Percentiles rank a stretch among this genome's conserved stretches.
These are phyloP conservation scores for Drosophila helvetica DNA, from an alignment of 2,888 invertebrate genomes.

Conservation along the genomic window DNA sequence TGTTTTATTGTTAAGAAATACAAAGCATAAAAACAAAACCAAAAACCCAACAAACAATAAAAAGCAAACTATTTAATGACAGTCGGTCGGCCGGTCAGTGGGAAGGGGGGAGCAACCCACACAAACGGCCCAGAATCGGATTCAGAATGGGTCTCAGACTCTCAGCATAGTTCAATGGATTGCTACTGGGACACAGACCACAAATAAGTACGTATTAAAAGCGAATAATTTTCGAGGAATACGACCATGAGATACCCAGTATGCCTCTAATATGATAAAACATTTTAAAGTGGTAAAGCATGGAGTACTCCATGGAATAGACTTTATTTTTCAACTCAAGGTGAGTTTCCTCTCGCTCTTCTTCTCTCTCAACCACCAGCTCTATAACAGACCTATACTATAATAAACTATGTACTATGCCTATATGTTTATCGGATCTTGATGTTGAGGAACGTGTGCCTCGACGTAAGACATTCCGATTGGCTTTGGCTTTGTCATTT, in stretches of 20 bases:
- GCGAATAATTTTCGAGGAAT: background rate
- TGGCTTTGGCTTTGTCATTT: too few relatives aligned
- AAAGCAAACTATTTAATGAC: slow-evolving; percentile 61
- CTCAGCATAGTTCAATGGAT: slow-evolving; percentile 61
- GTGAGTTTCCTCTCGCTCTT: too few relatives aligned
- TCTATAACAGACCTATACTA: too few relatives aligned
- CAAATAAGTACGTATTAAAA: slow-evolving; percentile 33
- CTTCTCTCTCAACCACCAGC: too few relatives aligned
- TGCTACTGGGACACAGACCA: slow-evolving; percentile 60
- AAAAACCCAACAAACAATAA: slow-evolving; percentile 29
- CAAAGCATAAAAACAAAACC: slow-evolving; percentile 21
- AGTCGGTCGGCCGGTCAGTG: slow-evolving; percentile 5
- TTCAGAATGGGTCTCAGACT: slow-evolving; percentile 31
- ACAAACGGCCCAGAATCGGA: slow-evolving; percentile 26
- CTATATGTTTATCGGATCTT: too few relatives aligned
- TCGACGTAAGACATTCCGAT: too few relatives aligned
- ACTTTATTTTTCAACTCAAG: too few relatives aligned
- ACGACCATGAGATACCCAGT: background rate
- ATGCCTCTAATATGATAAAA: too few relatives aligned
- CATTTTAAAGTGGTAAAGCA: too few relatives aligned
- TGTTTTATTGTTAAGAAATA: slow-evolving; percentile 53
- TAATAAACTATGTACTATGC: too few relatives aligned
- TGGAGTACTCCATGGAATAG: too few relatives aligned
- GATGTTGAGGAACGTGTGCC: too few relatives aligned
- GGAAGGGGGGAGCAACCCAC: slow-evolving; percentile 10